Percentiles rank a stretch among this genome's conserved stretches.
Conservation (phyloP, 1,140 invertebrate species). For the Pissodes strobi region DNA sequence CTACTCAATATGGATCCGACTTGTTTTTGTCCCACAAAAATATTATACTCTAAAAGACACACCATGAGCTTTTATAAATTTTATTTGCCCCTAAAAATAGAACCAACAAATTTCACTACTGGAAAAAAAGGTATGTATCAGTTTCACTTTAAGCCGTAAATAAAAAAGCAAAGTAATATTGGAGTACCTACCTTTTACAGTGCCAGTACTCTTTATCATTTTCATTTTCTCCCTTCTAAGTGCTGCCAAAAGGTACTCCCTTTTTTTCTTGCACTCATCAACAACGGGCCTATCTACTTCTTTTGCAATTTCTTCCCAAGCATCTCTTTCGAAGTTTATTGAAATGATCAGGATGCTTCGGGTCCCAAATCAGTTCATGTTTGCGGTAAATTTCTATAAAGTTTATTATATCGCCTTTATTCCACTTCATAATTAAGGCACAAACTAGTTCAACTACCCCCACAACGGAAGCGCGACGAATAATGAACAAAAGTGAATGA, state of each 20-base stretch:
- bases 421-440: not conserved
- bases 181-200: no score
- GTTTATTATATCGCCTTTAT: not conserved
- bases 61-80: not conserved
- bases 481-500: no score
- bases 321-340: conserved; percentile 1
- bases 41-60: not conserved
- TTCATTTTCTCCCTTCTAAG: not conserved
- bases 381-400: not conserved
- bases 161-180: no score
- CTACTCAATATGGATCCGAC: no score
- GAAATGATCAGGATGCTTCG: not conserved
- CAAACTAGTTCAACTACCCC: no score
- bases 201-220: not conserved
- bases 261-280: conserved; percentile 1
- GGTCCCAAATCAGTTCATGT: conserved; percentile 2
- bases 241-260: not conserved
- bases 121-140: no score
- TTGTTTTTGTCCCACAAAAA: not conserved
- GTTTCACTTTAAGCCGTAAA: no score
- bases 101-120: no score
- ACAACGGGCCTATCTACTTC: not conserved
- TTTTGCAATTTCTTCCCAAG: not conserved
- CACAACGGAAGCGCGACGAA: no score
- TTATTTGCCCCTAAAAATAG: not conserved